A percentile compares a stretch with the other conserved stretches of the same genome.
phyloP scores from a whole-genome alignment of 2,797 vertebrate genomes.

The Pteropus rufus region DNA sequence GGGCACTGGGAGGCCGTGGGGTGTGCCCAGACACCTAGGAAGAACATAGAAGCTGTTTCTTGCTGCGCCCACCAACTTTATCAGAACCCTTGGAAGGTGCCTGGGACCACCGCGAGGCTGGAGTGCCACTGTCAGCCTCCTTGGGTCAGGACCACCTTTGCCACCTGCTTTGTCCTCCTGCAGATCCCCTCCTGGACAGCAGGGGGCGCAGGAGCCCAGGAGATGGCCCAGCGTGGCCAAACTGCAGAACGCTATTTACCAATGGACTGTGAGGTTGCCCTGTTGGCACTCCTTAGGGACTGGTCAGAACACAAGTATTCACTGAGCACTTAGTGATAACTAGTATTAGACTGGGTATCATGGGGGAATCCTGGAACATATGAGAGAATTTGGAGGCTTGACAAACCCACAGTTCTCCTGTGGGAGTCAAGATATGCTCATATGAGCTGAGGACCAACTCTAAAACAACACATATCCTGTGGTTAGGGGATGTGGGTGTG shows the following conservation, averaged over 20 bases:
- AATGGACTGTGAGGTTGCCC: neutral
- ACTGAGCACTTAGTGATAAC: neutral
- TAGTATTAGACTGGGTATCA: neutral
- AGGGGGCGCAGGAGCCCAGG: constrained; percentile 55
- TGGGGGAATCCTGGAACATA: neutral
- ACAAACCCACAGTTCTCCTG: neutral
- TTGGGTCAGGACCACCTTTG: neutral
- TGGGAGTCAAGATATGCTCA: neutral
- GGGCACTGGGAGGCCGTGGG: neutral
- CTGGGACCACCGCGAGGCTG: neutral
- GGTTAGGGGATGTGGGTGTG: neutral
- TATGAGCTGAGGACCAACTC: neutral
- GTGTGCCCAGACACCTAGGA: too few species aligned
- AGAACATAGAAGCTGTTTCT: neutral
- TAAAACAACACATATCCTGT: neutral
- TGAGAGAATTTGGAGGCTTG: neutral
- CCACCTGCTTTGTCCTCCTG: fast-evolving
- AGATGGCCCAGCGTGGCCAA: neutral
- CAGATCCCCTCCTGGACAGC: neutral
- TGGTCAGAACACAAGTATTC: neutral
- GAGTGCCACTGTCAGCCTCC: too few species aligned
- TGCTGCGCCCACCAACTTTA: neutral
- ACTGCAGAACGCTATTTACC: neutral
- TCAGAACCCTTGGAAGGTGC: neutral
- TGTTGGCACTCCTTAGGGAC: neutral